Conservation (phyloP, 1,140 invertebrate genomes). For the Papilio helenus region DNA sequence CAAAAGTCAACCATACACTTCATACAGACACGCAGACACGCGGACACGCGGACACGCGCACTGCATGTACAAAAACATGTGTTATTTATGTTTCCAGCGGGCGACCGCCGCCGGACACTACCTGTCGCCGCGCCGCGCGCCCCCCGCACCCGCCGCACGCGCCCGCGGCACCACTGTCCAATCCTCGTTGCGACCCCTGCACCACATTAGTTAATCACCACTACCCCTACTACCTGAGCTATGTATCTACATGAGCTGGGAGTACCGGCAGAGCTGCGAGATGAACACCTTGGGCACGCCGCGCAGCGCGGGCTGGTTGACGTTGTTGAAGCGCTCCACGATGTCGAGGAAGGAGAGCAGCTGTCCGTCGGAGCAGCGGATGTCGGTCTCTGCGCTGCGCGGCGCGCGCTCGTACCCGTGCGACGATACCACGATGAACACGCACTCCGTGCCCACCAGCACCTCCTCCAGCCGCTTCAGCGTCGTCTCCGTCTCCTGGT, state of each 20-base stretch:
- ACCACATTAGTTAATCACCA: background rate
- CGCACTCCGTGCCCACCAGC: slow-evolving; percentile 63
- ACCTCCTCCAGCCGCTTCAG: slow-evolving; percentile 55
- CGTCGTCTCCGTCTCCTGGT: slow-evolving; percentile 63
- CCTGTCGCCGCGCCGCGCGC: slow-evolving; percentile 49
- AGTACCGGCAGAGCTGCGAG: slow-evolving; percentile 89
- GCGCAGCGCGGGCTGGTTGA: slow-evolving; percentile 83
- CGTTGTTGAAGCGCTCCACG: slow-evolving; percentile 85
- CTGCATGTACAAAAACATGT: slow-evolving; percentile 73
- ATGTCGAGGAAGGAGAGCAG: slow-evolving; percentile 78
- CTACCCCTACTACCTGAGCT: background rate
- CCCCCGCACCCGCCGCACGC: slow-evolving; percentile 29
- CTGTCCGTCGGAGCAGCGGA: slow-evolving; percentile 78
- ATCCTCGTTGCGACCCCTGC: slow-evolving; percentile 50
- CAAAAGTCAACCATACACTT: slow-evolving; percentile 59
- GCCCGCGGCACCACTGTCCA: slow-evolving; percentile 39
- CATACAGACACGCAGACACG: slow-evolving; percentile 49
- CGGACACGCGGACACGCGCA: slow-evolving; percentile 44
- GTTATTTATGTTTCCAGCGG: slow-evolving; percentile 42
- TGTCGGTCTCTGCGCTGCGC: slow-evolving; percentile 62
- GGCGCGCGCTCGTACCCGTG: slow-evolving; percentile 70
- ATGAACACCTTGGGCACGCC: slow-evolving; percentile 91
- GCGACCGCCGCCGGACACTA: slow-evolving; percentile 51
- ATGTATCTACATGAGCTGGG: background rate
- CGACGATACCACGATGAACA: slow-evolving; percentile 80